phyloP scores from a whole-genome alignment of 2,888 invertebrate genomes.

The Drosophila flavopinicola region DNA sequence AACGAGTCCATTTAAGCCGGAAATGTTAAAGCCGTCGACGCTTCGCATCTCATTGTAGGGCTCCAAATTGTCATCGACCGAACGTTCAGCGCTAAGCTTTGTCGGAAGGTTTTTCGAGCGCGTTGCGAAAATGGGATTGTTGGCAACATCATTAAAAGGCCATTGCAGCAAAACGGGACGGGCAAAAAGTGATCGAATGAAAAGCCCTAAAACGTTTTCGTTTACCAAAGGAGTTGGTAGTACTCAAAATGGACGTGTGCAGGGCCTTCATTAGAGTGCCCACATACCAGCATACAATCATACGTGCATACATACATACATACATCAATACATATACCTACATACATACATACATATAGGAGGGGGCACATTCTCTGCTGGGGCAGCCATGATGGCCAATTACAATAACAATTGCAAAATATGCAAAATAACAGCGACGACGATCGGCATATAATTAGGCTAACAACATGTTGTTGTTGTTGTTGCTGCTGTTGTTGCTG shows the following conservation, averaged over 20 bases:
- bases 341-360: neutral
- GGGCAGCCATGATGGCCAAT: conserved; percentile 73
- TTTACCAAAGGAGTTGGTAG: conserved; percentile 75
- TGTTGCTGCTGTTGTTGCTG: conserved; percentile 9
- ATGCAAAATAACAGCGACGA: conserved; percentile 51
- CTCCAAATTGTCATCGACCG: conserved; percentile 52
- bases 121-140: conserved; percentile 38
- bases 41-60: conserved; percentile 28
- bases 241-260: conserved; percentile 55
- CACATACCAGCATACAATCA: too few species aligned
- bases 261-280: conserved; percentile 51
- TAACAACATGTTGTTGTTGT: conserved; percentile 55
- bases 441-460: conserved; percentile 61
- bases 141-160: conserved; percentile 52
- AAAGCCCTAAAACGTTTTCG: conserved; percentile 81
- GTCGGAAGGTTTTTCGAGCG: conserved; percentile 41
- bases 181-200: conserved; percentile 56
- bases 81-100: conserved; percentile 49
- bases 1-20: conserved; percentile 45
- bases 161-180: conserved; percentile 34
- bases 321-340: neutral
- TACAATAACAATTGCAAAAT: conserved; percentile 74
- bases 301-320: neutral
- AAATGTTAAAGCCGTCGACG: conserved; percentile 41
- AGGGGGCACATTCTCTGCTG: neutral